These are phyloP conservation scores for Neoniphon sammara DNA, from an alignment of 2,797 vertebrate species.

Conservation along the genomic window DNA sequence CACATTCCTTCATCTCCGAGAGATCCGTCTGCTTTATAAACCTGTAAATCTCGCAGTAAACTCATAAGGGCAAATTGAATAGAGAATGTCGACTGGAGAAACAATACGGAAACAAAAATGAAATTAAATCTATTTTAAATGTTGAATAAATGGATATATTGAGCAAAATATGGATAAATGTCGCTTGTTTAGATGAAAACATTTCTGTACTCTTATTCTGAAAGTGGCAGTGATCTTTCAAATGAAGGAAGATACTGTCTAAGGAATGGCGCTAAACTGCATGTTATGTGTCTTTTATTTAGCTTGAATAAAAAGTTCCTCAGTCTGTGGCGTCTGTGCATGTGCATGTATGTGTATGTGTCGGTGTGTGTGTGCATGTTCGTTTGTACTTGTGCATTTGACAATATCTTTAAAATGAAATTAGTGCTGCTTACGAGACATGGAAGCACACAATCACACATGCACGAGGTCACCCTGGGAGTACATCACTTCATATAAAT, in stretches of 20 bases:
- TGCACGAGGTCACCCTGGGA: conserved; percentile 43
- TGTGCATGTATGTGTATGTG: no score
- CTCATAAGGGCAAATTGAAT: not conserved
- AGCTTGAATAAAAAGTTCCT: conserved; percentile 7
- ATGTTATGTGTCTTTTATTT: conserved; percentile 26
- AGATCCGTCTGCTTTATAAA: conserved; percentile 24
- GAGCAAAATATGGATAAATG: conserved; percentile 4
- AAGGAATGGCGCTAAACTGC: conserved; percentile 8
- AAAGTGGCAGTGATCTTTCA: conserved; percentile 4
- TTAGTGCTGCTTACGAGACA: conserved; percentile 15
- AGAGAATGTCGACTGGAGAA: not conserved
- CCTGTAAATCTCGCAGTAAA: conserved; percentile 35
- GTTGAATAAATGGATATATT: conserved; percentile 27
- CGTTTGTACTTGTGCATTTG: not conserved
- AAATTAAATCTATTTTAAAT: conserved; percentile 9
- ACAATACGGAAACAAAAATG: conserved; percentile 5
- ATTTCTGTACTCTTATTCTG: not conserved
- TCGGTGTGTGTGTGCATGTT: not conserved
- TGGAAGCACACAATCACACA: conserved; percentile 7
- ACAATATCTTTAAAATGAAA: conserved; percentile 26
- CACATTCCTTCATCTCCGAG: conserved; percentile 48
- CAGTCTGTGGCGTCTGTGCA: no score
- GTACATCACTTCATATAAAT: conserved; percentile 45
- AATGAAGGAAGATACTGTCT: not conserved
- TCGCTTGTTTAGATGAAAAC: conserved; percentile 11